Evolutionary conservation across 2,113 vertebrate species (phyloP), one percentile per base, ranked within the genome.

Genomic region (Butorides virescens): DNA sequence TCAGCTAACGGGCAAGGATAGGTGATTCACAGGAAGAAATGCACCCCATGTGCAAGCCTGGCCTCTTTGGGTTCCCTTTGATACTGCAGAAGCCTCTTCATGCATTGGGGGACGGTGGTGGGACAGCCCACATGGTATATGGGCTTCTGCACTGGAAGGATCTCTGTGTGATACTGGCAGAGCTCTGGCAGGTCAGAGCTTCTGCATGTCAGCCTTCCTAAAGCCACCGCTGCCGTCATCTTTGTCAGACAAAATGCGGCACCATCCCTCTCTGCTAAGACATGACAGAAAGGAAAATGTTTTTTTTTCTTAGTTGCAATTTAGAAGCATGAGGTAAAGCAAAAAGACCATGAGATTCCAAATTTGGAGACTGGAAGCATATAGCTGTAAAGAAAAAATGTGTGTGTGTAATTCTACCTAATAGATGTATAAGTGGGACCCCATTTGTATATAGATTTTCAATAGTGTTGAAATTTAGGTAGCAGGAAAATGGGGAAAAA

Each of bases 21-120:
- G 67, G 11, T 39, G 30, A 9, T 10, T 44, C 42, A 18, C 46
- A 25, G 55, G 30, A 83, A 73, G 76, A 46, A 66, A 19, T 20
- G 59, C 4, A 29, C 56, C 39, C 65, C 27, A 9, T 72, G 44
- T 42, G 65, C 37, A 46, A 22, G 34, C 30, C 22, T 32, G 26
- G 72, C 21, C 34, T 83, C 13, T 25, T n/a, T 63, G 52, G 26
- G 44, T 85, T 4, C 34, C 11, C 20, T 17, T 59, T 74, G 5
- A 1, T 37, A 16, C 39, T 72, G 67, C 39, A 56, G 63, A 18
- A 70, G 12, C 37, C 61, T 72, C 62, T 23, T 6, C 47, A 18
- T 50, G 9, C 9, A 1, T 2, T 32, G 36, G 21, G 29, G 36
- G 10, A 8, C 30, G 32, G 77, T 0, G 1, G 39, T 81, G 55